phyloP scores from a whole-genome alignment of 2,797 vertebrate species.

The Propithecus deckenii region DNA sequence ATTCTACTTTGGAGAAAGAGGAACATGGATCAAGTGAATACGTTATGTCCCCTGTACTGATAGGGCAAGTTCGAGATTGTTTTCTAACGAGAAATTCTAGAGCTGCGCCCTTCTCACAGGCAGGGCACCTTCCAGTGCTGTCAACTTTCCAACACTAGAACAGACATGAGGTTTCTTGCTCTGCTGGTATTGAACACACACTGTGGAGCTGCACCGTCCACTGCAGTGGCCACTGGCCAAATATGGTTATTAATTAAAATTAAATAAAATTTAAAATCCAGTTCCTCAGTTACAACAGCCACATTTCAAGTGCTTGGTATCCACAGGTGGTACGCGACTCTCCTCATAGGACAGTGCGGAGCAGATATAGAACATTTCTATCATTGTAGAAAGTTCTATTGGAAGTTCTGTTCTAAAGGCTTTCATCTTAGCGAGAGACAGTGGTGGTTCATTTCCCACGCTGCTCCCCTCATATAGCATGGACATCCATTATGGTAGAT shows the following conservation, averaged over 20 bases:
- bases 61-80: background rate
- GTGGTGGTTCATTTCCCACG: background rate
- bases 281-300: background rate
- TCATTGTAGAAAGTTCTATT: background rate
- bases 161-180: background rate
- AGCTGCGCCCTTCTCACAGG: background rate
- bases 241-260: background rate
- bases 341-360: background rate
- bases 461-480: accelerated
- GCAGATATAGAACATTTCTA: background rate
- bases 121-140: background rate
- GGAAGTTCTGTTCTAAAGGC: background rate
- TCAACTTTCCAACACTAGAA: background rate
- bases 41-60: background rate
- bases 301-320: background rate
- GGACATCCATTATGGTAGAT: background rate
- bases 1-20: background rate
- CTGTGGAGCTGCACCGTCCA: background rate
- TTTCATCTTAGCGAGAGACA: background rate
- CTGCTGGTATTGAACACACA: background rate
- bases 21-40: background rate
- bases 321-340: too few relatives aligned
- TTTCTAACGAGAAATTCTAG: background rate
- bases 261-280: background rate
- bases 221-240: background rate